A percentile compares a stretch with the other conserved stretches of the same genome.
These are phyloP conservation scores for Mayetiola destructor DNA, from an alignment of 2,888 invertebrate genomes.

Conservation along the genomic window DNA sequence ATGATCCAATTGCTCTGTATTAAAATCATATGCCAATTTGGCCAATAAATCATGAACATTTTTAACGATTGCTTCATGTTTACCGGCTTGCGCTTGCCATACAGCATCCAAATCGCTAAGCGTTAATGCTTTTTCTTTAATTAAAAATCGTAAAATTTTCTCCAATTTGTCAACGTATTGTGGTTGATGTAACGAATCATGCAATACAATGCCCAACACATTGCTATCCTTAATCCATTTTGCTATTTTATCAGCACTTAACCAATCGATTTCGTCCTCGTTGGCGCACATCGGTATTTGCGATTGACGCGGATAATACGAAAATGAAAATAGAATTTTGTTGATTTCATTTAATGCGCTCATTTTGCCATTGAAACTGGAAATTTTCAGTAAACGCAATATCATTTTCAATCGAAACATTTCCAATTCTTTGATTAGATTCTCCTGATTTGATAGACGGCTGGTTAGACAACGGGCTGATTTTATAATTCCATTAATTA, in stretches of 20 bases:
- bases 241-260: slow-evolving; percentile 87
- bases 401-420: slow-evolving; percentile 95
- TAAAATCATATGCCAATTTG: slow-evolving; percentile 96
- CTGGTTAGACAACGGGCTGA: slow-evolving; percentile 79
- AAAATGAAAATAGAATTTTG: slow-evolving; percentile 83
- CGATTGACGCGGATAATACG: slow-evolving; percentile 62
- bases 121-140: slow-evolving; percentile 81
- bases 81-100: slow-evolving; percentile 94
- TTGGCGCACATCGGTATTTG: slow-evolving; percentile 47
- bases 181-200: slow-evolving; percentile 93
- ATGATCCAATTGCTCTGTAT: slow-evolving; percentile 92
- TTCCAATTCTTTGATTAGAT: slow-evolving; percentile 57
- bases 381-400: slow-evolving; percentile 80
- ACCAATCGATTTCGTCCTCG: slow-evolving; percentile 76
- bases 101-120: slow-evolving; percentile 85
- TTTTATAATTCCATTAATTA: slow-evolving; percentile 86
- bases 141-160: slow-evolving; percentile 92
- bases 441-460: slow-evolving; percentile 72
- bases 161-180: slow-evolving; percentile 96
- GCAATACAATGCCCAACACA: slow-evolving; percentile 84
- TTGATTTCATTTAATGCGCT: slow-evolving; percentile 96
- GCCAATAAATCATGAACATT: slow-evolving; percentile 93
- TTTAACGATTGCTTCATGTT: slow-evolving; percentile 96
- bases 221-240: slow-evolving; percentile 94
- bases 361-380: slow-evolving; percentile 98